Evolutionary conservation across 2,797 vertebrate species (phyloP), one percentile per base, ranked within the genome.

Genomic region (Danio aesculapii): DNA sequence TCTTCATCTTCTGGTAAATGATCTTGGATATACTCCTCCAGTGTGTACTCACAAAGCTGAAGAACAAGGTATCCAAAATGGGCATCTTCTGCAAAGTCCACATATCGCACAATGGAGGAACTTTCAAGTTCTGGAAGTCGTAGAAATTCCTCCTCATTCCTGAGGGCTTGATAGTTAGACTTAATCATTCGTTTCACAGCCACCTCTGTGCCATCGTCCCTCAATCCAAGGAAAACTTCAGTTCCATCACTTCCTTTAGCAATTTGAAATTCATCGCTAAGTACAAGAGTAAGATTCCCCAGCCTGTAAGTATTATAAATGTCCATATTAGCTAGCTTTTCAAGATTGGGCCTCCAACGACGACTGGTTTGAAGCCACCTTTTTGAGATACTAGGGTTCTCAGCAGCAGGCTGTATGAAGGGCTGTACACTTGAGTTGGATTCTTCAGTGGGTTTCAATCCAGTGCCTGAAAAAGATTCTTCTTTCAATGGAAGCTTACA

Each of bases 21-120:
- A 1, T 0, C 0, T 66, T 50, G 46, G 8, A 92, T 87, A 14
- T 86, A 82, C 84, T 92, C 90, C 9, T 93, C 89, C 74, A 93
- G 0, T 0, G 87, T 91, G 85, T 81, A 89, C 79, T 93, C 92
- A 89, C 91, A 93, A 66, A 93, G 92, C 21, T 93, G 90, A 50
- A 93, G 91, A 39, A 7, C 81, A 69, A 94, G 91, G 58, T 92
- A 93, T 14, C 91, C 92, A 87, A 93, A 93, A 81, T 90, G 5
- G 0, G 80, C 6, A 52, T 93, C 92, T 5, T 93, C 90, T 16
- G 77, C 72, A 77, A 44, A 71, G 68, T 92, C 92, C 41, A 92
- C n/a, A 16, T 93, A 93, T 84, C 87, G 66, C 1, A 93, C 90
- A 41, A 93, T 92, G 3, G 6, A 83, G 1, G 14, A 47, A 78